Evolutionary conservation across 1,140 invertebrate genomes (phyloP), one percentile per base, ranked within the genome.

Genomic region (Chrysopa pallens): DNA sequence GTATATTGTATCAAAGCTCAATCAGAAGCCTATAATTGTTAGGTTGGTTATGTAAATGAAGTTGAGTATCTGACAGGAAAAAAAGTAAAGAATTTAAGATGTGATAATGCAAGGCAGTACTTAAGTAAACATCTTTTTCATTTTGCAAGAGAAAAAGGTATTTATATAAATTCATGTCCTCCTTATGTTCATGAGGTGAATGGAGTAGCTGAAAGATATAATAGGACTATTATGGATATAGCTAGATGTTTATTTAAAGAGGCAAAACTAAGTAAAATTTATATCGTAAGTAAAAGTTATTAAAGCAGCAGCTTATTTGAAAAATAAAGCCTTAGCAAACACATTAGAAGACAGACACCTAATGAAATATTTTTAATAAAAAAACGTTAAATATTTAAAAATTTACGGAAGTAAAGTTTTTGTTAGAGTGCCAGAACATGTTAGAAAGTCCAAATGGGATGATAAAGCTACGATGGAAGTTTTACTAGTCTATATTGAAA

Each of bases 1-100:
- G 50, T 55, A 11, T 60, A 59, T 47, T 57, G 57, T 48, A 33
- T 61, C 4, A 55, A 55, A 45, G 38, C 13, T 8, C 60, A 61
- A 48, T 42, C 46, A 52, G 46, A 60, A 42, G 56, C 56, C 6
- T 50, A 50, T 29, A 15, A 53, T 8, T 36, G 14, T 27, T 53
- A 53, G 42, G 42, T 44, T 38, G 12, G 42, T 15, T 57, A 46
- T 48, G 17, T 42, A 31, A 49, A 46, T 37, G 28, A 42, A 46
- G 36, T 45, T 31, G 42, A 52, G 42, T 52, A 48, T 38, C n/a
- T 40, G 45, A 50, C 43, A 11, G 40, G 48, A 41, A 53, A 52
- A 42, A n/a, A n/a, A n/a, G n/a, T n/a, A n/a, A n/a, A n/a, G n/a
- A n/a, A n/a, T n/a, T n/a, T n/a, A n/a, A n/a, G n/a, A n/a, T n/a